Evolutionary conservation across 2,797 vertebrate species (phyloP).

Genomic region (Garrulus glandarius): DNA sequence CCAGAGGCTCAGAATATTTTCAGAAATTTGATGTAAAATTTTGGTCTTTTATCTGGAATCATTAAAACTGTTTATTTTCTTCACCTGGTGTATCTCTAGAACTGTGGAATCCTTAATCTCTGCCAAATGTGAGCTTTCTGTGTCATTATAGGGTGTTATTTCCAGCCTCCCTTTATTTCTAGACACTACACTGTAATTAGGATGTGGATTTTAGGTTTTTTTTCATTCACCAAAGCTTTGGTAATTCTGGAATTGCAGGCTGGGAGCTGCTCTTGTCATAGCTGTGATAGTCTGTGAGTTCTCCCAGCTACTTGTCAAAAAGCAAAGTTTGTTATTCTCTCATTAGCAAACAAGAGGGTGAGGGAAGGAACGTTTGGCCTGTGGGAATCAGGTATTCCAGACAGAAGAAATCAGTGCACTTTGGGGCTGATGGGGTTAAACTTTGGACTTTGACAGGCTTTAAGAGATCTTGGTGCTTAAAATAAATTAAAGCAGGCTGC

Average conservation of each 20-base stretch:
- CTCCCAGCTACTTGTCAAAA: not conserved
- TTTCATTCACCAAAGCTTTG: not conserved
- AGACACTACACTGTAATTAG: not conserved
- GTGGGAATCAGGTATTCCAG: not conserved
- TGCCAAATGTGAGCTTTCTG: not conserved
- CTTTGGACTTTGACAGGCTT: not conserved
- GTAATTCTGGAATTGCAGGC: not conserved
- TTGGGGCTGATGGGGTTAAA: not conserved
- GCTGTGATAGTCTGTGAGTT: not conserved
- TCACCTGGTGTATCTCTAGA: not conserved
- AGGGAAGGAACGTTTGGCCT: accelerated
- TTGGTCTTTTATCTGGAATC: not conserved
- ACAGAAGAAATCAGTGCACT: not conserved
- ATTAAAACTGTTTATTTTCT: not conserved
- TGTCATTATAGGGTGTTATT: not conserved
- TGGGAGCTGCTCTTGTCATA: not conserved
- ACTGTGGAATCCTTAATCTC: not conserved
- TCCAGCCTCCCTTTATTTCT: not conserved
- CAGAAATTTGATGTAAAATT: not conserved
- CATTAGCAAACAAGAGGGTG: accelerated
- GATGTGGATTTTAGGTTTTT: not conserved
- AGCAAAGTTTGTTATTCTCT: not conserved
- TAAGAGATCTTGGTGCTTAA: not conserved
- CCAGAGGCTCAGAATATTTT: not conserved
- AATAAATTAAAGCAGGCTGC: not conserved